phyloP scores from a whole-genome alignment of 1,140 invertebrate species.

The Trissolcus basalis region DNA sequence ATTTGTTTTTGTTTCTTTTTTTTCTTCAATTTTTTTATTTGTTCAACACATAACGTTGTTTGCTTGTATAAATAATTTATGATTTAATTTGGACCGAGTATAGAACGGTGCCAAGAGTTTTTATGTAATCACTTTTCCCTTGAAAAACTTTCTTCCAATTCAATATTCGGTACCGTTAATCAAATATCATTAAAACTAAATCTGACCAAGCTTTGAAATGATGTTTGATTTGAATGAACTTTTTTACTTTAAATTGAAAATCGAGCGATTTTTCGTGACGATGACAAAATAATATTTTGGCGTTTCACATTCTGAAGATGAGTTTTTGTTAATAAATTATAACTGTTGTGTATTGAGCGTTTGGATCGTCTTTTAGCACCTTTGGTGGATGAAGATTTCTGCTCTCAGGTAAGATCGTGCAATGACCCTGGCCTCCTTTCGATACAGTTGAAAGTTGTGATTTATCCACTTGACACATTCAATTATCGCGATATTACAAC shows the following conservation, averaged over 20 bases:
- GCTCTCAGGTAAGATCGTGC: constrained; percentile 40
- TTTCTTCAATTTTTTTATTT: too few species aligned
- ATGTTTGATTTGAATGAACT: too few species aligned
- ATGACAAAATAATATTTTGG: too few species aligned
- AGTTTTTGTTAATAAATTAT: too few species aligned
- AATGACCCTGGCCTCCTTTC: constrained; percentile 64
- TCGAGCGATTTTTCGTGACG: too few species aligned
- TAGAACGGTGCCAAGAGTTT: not conserved
- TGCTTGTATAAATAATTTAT: constrained; percentile 2
- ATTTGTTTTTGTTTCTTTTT: too few species aligned
- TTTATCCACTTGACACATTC: constrained; percentile 52
- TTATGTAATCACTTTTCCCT: constrained; percentile 10
- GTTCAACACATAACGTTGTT: not conserved
- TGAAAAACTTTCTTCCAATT: too few species aligned
- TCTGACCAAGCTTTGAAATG: too few species aligned
- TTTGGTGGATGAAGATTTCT: constrained; percentile 28
- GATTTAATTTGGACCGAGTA: constrained; percentile 1
- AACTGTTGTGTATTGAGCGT: not conserved
- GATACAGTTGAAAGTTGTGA: constrained; percentile 59
- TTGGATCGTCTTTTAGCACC: constrained; percentile 11
- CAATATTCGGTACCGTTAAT: too few species aligned
- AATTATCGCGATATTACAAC: constrained; percentile 56
- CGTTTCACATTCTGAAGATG: too few species aligned
- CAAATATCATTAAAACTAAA: too few species aligned
- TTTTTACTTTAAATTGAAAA: too few species aligned